Percentiles rank a stretch among this genome's conserved stretches.
Conservation (phyloP, 1,140 invertebrate genomes). For the Leptopilina boulardi region DNA sequence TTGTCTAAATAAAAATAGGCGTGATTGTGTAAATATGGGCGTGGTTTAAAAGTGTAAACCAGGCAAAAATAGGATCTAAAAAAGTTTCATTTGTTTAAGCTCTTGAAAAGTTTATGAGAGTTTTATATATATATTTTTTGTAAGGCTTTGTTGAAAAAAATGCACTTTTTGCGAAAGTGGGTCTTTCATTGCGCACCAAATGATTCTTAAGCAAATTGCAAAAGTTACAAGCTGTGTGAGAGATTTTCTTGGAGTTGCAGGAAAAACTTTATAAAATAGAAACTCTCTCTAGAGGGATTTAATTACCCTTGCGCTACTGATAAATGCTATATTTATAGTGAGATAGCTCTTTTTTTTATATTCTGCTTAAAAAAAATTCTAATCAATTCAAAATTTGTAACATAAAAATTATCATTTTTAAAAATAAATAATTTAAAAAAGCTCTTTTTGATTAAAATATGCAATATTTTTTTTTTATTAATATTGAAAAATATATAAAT, state of each 20-base stretch:
- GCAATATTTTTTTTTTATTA: too few species aligned
- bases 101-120: not conserved
- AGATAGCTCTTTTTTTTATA: slow-evolving; percentile 12
- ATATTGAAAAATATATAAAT: too few species aligned
- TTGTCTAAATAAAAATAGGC: too few species aligned
- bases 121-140: not conserved
- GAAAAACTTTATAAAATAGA: not conserved
- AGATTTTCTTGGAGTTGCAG: slow-evolving; percentile 4
- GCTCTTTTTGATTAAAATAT: too few species aligned
- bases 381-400: not conserved
- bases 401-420: not conserved
- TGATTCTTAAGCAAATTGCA: slow-evolving; percentile 7
- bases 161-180: not conserved
- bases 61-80: not conserved
- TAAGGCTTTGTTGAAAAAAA: not conserved
- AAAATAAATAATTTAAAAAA: too few species aligned
- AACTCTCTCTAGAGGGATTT: slow-evolving; percentile 12
- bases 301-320: not conserved
- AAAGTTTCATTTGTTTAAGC: not conserved
- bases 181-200: slow-evolving; percentile 11
- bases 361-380: not conserved
- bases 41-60: too few species aligned
- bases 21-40: too few species aligned
- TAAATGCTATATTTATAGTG: slow-evolving; percentile 5
- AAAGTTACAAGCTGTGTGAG: slow-evolving; percentile 19